Base-by-base conservation (phyloP, 64 coral and sea anemone genomes). In the Montipora efflorescens region DNA sequence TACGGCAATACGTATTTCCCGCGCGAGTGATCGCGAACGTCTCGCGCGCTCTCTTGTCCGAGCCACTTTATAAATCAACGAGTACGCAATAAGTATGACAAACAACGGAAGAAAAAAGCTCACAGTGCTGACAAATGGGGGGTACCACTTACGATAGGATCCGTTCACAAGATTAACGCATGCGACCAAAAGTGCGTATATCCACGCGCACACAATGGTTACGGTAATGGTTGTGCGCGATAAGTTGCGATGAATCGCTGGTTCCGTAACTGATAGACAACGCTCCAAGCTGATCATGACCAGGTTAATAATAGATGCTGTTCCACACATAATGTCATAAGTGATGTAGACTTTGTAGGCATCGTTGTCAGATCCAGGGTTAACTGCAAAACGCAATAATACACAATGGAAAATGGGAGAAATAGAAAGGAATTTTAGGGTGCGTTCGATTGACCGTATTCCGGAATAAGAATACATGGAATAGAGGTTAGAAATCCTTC, bases 281-380 rank as follows among this genome's bases (percentile, higher is more conserved):
- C 97, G 94, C 20, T 98, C 97, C 10, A 98, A 67, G 48, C 97
- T 98, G 70, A 98, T 98, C 74, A 91, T 95, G 46, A 94, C 97
- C 48, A 98, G 94, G 77, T 93, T 95, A 71, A 93, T 93, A 44
- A 98, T 96, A 47, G 97, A 98, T 47, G 97, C 90, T 58, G 97
- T 95, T 9, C 97, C 94, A 64, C 94, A 95, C 18, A 95, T 57
- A 49, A 93, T 98, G 70, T 98, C 97, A 45, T 95, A 94, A n/a
- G 94, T 93, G 74, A 98, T 95, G 94, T 90, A 98, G 36, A 98
- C 69, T 87, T 84, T 84, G 77, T 95, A 95, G 3, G 95, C 46
- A 4, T 87, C 51, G 15, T 77, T 79, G 28, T 9, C 21, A 14
- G 28, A 3, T 20, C 52, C 59, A 74, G 46, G 12, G 2, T 19